These are phyloP conservation scores for Saccostrea echinata DNA, from an alignment of 1,140 invertebrate genomes.

Conservation along the genomic window DNA sequence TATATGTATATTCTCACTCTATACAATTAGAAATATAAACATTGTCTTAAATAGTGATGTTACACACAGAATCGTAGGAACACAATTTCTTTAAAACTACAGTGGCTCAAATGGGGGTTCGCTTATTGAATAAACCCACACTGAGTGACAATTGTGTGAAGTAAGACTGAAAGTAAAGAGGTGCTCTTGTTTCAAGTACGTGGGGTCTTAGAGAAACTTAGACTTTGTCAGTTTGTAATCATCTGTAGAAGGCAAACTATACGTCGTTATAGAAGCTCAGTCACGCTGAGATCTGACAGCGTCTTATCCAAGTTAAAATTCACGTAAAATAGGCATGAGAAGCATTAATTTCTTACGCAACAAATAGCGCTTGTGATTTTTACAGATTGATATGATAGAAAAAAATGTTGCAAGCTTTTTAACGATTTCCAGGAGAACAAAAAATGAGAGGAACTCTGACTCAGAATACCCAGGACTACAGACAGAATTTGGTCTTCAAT, in stretches of 20 bases:
- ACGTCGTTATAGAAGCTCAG: background rate
- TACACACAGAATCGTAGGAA: too few relatives aligned
- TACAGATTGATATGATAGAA: background rate
- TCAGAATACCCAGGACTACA: background rate
- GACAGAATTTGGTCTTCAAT: slow-evolving; percentile 10
- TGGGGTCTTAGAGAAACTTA: background rate
- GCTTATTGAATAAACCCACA: background rate
- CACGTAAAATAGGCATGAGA: background rate
- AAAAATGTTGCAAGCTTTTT: background rate
- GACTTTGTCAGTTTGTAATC: background rate
- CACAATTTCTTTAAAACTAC: too few relatives aligned
- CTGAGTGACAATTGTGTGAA: slow-evolving; percentile 31
- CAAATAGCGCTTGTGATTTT: background rate
- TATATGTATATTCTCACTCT: too few relatives aligned
- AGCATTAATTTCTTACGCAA: slow-evolving; percentile 23
- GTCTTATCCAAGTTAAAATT: background rate
- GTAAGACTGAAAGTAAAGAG: background rate
- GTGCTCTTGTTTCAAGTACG: background rate
- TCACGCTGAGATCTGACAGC: background rate
- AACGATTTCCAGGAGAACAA: slow-evolving; percentile 2
- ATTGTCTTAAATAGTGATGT: too few relatives aligned
- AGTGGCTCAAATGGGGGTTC: too few relatives aligned
- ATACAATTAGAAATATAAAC: too few relatives aligned
- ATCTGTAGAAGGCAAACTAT: background rate
- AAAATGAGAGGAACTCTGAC: background rate